Conservation (phyloP, 2,113 vertebrate species). For the Bubo scandiacus region DNA sequence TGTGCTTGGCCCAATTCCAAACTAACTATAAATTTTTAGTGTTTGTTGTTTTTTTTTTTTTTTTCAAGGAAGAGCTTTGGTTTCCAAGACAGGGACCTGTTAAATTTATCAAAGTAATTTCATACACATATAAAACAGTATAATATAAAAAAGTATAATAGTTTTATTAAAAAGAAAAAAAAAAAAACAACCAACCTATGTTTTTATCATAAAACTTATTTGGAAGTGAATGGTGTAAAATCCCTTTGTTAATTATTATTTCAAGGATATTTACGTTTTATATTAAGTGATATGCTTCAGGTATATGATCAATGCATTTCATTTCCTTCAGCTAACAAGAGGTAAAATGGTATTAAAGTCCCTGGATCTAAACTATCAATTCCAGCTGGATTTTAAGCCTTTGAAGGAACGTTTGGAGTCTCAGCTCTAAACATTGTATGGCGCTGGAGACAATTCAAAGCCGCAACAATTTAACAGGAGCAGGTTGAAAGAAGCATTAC, state of each 20-base stretch:
- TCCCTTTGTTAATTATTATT: not conserved
- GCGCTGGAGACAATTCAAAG: not conserved
- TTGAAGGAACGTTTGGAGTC: not conserved
- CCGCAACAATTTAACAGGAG: not conserved
- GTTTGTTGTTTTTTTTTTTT: not conserved
- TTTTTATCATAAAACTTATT: not conserved
- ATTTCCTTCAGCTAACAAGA: not conserved
- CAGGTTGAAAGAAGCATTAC: not conserved
- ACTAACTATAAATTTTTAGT: not conserved
- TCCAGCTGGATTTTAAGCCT: not conserved
- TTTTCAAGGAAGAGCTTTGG: not conserved
- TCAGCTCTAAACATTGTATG: not conserved
- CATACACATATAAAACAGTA: not conserved
- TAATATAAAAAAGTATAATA: not conserved
- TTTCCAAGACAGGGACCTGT: not conserved
- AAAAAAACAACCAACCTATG: not conserved
- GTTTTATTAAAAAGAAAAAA: not conserved
- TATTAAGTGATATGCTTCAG: not conserved
- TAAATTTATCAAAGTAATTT: not conserved
- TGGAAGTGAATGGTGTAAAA: not conserved
- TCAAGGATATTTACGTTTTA: not conserved
- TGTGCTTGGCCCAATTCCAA: not conserved
- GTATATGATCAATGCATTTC: not conserved
- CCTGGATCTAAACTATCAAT: not conserved
- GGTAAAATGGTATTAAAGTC: not conserved